phyloP scores from a whole-genome alignment of 2,797 vertebrate genomes.

The Threskiornis aethiopicus region DNA sequence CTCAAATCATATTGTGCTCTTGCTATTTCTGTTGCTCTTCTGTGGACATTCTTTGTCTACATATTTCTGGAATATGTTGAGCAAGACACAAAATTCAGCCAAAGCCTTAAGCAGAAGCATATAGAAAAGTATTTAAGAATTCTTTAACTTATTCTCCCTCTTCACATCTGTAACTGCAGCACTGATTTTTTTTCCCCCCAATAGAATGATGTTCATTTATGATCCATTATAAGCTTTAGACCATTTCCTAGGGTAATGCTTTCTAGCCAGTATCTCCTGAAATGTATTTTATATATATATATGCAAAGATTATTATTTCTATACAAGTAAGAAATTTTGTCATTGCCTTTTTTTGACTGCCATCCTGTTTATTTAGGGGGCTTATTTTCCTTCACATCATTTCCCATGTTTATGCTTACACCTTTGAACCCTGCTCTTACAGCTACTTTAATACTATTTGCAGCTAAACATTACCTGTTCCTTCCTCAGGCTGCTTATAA shows the following conservation, averaged over 20 bases:
- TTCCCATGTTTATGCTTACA: neutral
- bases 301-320: neutral
- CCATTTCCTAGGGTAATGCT: fast-evolving
- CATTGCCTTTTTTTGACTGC: neutral
- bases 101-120: neutral
- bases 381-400: neutral
- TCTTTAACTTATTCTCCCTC: neutral
- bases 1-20: neutral
- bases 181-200: neutral
- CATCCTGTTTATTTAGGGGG: neutral
- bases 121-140: neutral
- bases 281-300: neutral
- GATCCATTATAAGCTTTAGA: neutral
- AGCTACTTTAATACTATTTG: neutral
- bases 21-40: neutral
- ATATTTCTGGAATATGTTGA: neutral
- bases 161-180: neutral
- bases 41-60: neutral
- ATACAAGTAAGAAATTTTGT: neutral
- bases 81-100: neutral
- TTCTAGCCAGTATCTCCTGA: neutral
- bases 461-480: neutral
- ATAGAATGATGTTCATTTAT: neutral
- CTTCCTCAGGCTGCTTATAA: neutral
- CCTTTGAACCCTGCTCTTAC: neutral